A percentile compares a stretch with the other conserved stretches of the same genome.
Evolutionary conservation across 2,888 invertebrate genomes (phyloP).

Genomic region (Pycnomerus fuliginosus): DNA sequence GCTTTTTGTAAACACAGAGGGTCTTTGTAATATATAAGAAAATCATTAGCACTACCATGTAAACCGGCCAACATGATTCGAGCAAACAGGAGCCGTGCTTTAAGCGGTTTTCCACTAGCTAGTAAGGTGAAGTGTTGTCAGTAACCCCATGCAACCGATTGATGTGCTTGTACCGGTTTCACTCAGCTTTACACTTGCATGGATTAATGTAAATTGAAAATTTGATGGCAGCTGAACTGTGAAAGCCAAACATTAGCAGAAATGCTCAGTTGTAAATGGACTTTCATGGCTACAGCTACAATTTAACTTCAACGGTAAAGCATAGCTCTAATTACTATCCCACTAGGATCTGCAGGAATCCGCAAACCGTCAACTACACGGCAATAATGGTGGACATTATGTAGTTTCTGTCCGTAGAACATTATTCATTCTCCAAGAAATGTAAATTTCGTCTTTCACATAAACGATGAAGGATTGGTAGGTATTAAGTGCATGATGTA

Average conservation of each 20-base stretch:
- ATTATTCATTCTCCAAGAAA: too few relatives aligned
- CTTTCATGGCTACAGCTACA: conserved; percentile 9
- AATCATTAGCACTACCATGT: conserved; percentile 19
- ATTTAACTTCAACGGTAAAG: conserved; percentile 10
- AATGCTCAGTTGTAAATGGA: conserved; percentile 17
- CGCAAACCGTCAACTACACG: too few relatives aligned
- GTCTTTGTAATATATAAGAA: conserved; percentile 19
- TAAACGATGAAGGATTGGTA: too few relatives aligned
- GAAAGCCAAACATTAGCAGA: conserved; percentile 22
- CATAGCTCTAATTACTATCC: conserved; percentile 11
- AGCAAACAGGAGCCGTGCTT: conserved; percentile 18
- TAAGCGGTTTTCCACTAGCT: conserved; percentile 9
- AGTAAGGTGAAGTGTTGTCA: conserved; percentile 21
- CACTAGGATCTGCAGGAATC: too few relatives aligned
- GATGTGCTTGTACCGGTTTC: conserved; percentile 21
- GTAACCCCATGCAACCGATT: conserved; percentile 20
- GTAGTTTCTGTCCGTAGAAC: too few relatives aligned
- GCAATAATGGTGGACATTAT: too few relatives aligned
- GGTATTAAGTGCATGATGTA: too few relatives aligned
- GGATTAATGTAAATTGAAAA: conserved; percentile 30
- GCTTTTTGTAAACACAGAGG: conserved; percentile 21
- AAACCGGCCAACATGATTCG: conserved; percentile 20
- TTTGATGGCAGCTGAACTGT: conserved; percentile 22
- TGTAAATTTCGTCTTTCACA: too few relatives aligned
- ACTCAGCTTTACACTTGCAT: conserved; percentile 23